Percentiles rank a stretch among this genome's conserved stretches.
phyloP scores from a whole-genome alignment of 2,888 invertebrate species.

The Ormia ochracea region DNA sequence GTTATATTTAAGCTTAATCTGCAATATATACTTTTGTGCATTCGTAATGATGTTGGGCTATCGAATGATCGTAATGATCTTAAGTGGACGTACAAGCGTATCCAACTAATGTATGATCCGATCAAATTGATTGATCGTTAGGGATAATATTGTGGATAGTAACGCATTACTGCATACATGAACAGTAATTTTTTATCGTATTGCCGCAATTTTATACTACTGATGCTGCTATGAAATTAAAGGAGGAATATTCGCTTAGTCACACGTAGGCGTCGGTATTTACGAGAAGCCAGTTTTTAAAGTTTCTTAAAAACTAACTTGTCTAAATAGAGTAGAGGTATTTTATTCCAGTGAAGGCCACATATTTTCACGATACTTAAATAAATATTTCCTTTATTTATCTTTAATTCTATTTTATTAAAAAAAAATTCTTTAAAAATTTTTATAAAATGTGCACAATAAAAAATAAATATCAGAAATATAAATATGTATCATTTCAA shows the following conservation, averaged over 20 bases:
- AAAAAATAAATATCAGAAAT: no score
- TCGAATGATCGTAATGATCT: constrained; percentile 33
- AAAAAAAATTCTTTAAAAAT: no score
- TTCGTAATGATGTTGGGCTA: constrained; percentile 42
- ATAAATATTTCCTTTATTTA: no score
- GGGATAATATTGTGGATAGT: constrained; percentile 66
- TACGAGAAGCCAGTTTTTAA: neutral
- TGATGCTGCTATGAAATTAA: neutral
- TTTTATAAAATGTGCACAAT: no score
- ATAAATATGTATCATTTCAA: no score
- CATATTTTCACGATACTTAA: no score
- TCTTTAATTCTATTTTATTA: no score
- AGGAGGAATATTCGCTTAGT: neutral
- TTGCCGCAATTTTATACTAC: constrained; percentile 13
- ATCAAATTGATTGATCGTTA: constrained; percentile 69
- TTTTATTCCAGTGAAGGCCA: no score
- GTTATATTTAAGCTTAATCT: constrained; percentile 47
- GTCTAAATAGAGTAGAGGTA: neutral
- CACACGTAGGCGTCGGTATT: neutral
- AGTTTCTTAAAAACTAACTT: neutral
- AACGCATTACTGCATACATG: constrained; percentile 63
- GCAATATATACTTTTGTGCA: neutral
- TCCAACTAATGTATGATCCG: constrained; percentile 48
- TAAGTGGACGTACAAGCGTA: constrained; percentile 27
- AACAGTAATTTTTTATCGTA: constrained; percentile 46